Base-by-base conservation (phyloP, 2,113 vertebrate species). In the Merops nubicus region DNA sequence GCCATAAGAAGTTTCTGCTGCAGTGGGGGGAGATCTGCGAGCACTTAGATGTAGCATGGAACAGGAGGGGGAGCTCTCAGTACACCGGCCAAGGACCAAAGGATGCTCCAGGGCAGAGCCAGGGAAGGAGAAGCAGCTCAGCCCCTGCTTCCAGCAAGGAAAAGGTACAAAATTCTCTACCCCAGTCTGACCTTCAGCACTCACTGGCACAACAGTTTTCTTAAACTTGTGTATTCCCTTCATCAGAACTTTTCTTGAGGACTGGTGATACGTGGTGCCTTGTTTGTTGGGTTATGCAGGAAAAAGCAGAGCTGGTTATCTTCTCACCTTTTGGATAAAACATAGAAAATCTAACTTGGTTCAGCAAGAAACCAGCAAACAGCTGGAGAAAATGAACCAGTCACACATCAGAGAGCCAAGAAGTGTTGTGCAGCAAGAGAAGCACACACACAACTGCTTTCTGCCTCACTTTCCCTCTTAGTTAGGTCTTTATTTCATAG, bases 1-100 rank as follows among this genome's bases (percentile, higher is more conserved):
- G n/a, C n/a, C n/a, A n/a, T 36, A 11, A 45, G 59, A 59, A 59
- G 47, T 43, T 7, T 43, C 28, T 12, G n/a, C 26, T 21, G n/a
- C 28, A 6, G 38, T 40, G 34, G 22, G 5, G 11, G 0, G 23
- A 83, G 50, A 22, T 21, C 8, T 17, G 82, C 33, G 40, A 33
- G 42, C 29, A 14, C 76, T 74, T 31, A 2, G 20, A n/a, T 1
- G 68, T 1, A 5, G 48, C 21, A 59, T 14, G 72, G 22, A 86
- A 86, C 95, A 38, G 93, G 68, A 96, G 93, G 85, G 96, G 96
- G 96, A 96, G 96, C 96, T 94, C 96, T 92, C 92, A 68, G 92
- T 68, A 90, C 91, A 68, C 17, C 11, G 1, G 63, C 94, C 70
- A 15, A 57, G 0, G 8, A 11, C 0, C 1, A 38, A 45, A 15